Base-by-base conservation (phyloP, 1,140 invertebrate species). In the Ylistrum balloti region DNA sequence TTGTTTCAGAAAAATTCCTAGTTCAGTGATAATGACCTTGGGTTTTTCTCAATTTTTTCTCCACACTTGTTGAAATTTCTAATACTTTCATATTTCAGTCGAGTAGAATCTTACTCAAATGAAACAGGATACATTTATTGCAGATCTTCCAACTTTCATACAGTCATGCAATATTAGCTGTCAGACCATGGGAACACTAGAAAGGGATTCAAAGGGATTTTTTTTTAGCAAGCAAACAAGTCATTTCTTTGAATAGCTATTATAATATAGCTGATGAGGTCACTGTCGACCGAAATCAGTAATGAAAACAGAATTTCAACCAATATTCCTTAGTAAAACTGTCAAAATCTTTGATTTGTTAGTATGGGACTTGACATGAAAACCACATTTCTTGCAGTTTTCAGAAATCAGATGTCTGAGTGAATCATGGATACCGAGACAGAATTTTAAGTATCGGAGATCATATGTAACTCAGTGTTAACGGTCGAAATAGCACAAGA, bases 161-260 rank as follows among this genome's bases (percentile, higher is more conserved):
- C 5, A 28, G 56, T n/a, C 56, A 74, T 74, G 56, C 56, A 74
- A n/a, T 74, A 7, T 17, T 45, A 74, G n/a, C n/a, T 74, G 3
- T 74, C 56, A 74, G 56, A 74, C 17, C n/a, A 28, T n/a, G 56
- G 45, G 56, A 74, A 74, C 56, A 74, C 56, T 28, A n/a, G 56
- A 5, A 17, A 0, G n/a, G 56, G 56, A 74, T 74, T 1, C 22
- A 22, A 7, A 11, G 13, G 22, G n/a, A n/a, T n/a, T n/a, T n/a
- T n/a, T n/a, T 56, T 28, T 9, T 7, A 74, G 56, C 56, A n/a
- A 74, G 56, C 56, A 74, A 74, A 28, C 56, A 74, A 74, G 56
- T 74, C 56, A 28, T 74, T n/a, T n/a, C 17, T 74, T 74, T 1
- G n/a, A 74, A 45, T 45, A 45, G 41, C 41, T 45, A 45, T 45